phyloP scores from a whole-genome alignment of 1,140 invertebrate species.

The Temnothorax longispinosus region DNA sequence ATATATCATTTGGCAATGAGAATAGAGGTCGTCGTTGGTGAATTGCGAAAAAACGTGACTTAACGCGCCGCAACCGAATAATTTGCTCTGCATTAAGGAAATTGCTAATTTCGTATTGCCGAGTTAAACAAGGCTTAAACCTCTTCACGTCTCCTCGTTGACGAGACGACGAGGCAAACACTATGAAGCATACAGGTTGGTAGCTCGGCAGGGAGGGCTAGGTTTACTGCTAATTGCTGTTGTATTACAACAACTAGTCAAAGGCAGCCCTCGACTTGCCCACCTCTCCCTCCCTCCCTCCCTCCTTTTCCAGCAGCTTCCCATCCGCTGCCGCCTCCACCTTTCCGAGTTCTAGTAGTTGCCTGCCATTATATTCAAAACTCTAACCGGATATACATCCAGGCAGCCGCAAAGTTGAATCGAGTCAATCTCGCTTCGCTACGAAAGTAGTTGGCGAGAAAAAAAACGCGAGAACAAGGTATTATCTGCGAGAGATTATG shows the following conservation, averaged over 20 bases:
- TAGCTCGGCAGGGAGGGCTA: constrained; percentile 66
- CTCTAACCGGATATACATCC: constrained; percentile 65
- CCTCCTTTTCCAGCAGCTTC: background rate
- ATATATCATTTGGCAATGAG: background rate
- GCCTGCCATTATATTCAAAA: constrained; percentile 71
- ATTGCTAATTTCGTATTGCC: constrained; percentile 71
- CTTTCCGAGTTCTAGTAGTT: constrained; percentile 62
- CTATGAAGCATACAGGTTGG: constrained; percentile 69
- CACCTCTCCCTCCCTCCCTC: constrained; percentile 35
- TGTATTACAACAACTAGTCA: constrained; percentile 77
- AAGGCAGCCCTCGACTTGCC: constrained; percentile 73
- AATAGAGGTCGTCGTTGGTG: background rate
- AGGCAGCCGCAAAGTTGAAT: constrained; percentile 49
- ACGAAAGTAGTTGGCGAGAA: constrained; percentile 1
- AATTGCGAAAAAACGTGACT: constrained; percentile 37
- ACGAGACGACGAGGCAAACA: constrained; percentile 69
- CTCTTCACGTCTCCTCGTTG: constrained; percentile 70
- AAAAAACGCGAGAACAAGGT: background rate
- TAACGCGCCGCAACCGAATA: constrained; percentile 36
- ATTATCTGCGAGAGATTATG: constrained; percentile 70
- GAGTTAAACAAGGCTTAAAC: constrained; percentile 73
- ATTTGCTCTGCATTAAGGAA: constrained; percentile 54
- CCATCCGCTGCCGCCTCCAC: constrained; percentile 41
- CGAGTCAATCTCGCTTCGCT: constrained; percentile 44
- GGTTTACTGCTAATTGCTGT: constrained; percentile 79